Evolutionary conservation across 1,140 invertebrate genomes (phyloP).

Genomic region (Achroia grisella): DNA sequence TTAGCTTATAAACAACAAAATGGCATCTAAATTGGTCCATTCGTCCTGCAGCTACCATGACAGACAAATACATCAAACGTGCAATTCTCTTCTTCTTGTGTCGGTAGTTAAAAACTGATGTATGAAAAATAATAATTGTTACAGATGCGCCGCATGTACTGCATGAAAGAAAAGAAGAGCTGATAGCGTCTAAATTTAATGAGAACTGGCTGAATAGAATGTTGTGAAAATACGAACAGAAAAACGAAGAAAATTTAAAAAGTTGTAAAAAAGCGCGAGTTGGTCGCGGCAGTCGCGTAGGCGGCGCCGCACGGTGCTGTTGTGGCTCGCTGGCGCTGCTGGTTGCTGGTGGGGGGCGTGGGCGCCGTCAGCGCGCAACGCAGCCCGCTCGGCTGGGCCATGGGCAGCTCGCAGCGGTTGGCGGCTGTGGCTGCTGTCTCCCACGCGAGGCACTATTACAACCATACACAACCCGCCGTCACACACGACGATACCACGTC

Average conservation of each 20-base stretch:
- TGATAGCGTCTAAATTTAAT: conserved; percentile 22
- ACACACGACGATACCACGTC: conserved; percentile 35
- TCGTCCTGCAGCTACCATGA: too few species aligned
- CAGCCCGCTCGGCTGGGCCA: conserved; percentile 65
- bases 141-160: not conserved
- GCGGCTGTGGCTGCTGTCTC: conserved; percentile 60
- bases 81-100: too few species aligned
- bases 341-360: conserved; percentile 46
- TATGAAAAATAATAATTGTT: too few species aligned
- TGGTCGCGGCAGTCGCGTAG: conserved; percentile 37
- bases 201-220: conserved; percentile 26
- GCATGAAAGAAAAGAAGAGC: conserved; percentile 19
- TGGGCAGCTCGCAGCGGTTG: conserved; percentile 62
- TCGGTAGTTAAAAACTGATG: too few species aligned
- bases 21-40: too few species aligned
- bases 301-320: conserved; percentile 44
- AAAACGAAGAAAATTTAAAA: conserved; percentile 16
- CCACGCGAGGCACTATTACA: conserved; percentile 53
- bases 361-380: conserved; percentile 46
- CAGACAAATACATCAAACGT: too few species aligned
- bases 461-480: conserved; percentile 43
- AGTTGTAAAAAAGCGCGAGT: conserved; percentile 2
- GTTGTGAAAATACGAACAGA: conserved; percentile 5
- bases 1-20: too few species aligned
- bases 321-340: conserved; percentile 53